phyloP scores from a whole-genome alignment of 2,797 vertebrate genomes.

The Labroides dimidiatus region DNA sequence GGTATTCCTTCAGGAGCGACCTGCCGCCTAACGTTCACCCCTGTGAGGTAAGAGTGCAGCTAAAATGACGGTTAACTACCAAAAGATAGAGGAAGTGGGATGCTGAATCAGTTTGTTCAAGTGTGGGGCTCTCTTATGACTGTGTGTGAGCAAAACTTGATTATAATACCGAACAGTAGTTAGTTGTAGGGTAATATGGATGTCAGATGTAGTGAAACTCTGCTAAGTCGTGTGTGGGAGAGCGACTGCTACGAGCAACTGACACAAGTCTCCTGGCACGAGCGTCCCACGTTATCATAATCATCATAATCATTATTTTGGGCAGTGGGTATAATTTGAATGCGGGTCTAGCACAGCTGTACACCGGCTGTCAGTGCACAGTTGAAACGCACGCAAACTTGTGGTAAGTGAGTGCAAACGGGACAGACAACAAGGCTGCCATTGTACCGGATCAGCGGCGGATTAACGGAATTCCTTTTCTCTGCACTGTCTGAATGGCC shows the following conservation, averaged over 20 bases:
- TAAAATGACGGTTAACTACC: conserved; percentile 40
- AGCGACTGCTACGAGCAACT: conserved; percentile 1
- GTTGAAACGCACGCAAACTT: conserved; percentile 70
- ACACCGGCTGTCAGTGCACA: conserved; percentile 19
- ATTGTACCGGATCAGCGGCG: conserved; percentile 87
- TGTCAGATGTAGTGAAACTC: conserved; percentile 36
- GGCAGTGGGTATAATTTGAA: background rate
- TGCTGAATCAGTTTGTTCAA: conserved; percentile 4
- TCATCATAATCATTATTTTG: background rate
- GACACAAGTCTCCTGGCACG: conserved; percentile 10
- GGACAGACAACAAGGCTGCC: conserved; percentile 87
- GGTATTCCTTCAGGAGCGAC: conserved; percentile 63
- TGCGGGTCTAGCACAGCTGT: conserved; percentile 44
- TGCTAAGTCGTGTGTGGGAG: conserved; percentile 27
- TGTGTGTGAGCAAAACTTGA: conserved; percentile 61
- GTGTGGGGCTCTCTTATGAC: conserved; percentile 18
- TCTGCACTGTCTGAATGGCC: conserved; percentile 80
- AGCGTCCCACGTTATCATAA: background rate
- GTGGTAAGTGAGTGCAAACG: conserved; percentile 78
- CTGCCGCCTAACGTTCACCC: conserved; percentile 45
- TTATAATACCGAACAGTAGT: conserved; percentile 13
- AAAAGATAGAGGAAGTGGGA: background rate
- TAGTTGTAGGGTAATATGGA: conserved; percentile 18
- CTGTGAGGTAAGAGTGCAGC: conserved; percentile 62
- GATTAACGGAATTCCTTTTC: conserved; percentile 88